Evolutionary conservation across 2,888 invertebrate genomes (phyloP).

Genomic region (Spodoptera picta): DNA sequence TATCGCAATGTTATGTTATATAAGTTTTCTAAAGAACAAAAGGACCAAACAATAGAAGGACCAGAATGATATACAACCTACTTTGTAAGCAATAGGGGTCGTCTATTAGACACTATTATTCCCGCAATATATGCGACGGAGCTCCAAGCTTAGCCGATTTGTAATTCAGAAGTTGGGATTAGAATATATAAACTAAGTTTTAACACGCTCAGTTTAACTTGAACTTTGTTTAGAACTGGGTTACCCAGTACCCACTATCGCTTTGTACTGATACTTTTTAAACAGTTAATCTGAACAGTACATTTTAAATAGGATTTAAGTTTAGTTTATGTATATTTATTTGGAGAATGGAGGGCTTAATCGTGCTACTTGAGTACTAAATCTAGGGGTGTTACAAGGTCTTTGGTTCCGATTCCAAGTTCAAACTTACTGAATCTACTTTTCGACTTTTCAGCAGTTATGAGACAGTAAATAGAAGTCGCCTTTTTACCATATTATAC

Average conservation of each 20-base stretch:
- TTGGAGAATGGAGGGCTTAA: no score
- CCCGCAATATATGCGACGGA: conserved; percentile 42
- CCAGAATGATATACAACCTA: neutral
- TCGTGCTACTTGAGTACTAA: no score
- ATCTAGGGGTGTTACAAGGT: no score
- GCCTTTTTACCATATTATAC: no score
- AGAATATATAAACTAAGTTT: conserved; percentile 33
- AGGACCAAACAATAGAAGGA: conserved; percentile 8
- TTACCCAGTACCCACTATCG: neutral
- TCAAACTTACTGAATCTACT: no score
- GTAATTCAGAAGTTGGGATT: conserved; percentile 39
- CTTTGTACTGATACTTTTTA: conserved; percentile 11
- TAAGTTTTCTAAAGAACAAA: neutral
- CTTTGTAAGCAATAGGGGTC: conserved; percentile 12
- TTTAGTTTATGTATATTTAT: no score
- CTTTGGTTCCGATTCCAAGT: no score
- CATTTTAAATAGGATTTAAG: neutral
- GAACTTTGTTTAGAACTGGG: conserved; percentile 29
- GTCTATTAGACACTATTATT: conserved; percentile 12
- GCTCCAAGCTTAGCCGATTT: conserved; percentile 37
- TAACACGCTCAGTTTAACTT: conserved; percentile 30
- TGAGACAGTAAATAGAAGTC: no score
- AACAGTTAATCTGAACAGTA: neutral
- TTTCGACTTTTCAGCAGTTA: no score
- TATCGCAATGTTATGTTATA: no score